Conservation (phyloP, 2,888 invertebrate genomes). For the Pandemis corylana region DNA sequence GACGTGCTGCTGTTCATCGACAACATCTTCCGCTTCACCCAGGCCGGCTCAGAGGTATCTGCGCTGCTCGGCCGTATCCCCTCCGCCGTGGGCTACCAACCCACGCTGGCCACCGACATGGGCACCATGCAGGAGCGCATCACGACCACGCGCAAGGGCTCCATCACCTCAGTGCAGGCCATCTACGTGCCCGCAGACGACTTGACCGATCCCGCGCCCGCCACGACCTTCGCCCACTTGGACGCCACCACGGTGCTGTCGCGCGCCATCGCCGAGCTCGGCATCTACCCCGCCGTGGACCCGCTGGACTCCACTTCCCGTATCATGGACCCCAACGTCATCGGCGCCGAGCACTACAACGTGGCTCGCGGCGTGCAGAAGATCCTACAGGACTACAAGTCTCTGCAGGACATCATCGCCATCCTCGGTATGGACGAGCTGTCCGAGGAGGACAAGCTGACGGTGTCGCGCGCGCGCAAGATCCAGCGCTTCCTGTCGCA, state of each 20-base stretch:
- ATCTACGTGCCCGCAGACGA: conserved; percentile 98
- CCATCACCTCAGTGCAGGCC: conserved; percentile 94
- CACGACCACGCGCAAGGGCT: conserved; percentile 96
- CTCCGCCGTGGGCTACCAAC: conserved; percentile 98
- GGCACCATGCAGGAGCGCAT: conserved; percentile 99
- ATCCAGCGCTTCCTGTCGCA: conserved; percentile 97
- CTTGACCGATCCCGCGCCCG: conserved; percentile 98
- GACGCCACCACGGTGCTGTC: conserved; percentile 98
- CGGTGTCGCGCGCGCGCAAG: conserved; percentile 96
- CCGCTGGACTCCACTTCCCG: conserved; percentile 97
- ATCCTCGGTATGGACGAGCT: conserved; percentile 94
- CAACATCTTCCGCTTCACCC: conserved; percentile 98
- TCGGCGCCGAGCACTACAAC: conserved; percentile 95
- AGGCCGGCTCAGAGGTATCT: conserved; percentile 95
- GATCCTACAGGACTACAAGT: conserved; percentile 93
- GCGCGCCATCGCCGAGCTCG: conserved; percentile 96
- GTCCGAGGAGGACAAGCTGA: conserved; percentile 97
- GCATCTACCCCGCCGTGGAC: conserved; percentile 97
- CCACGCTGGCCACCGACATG: conserved; percentile 99
- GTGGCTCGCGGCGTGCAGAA: conserved; percentile 97
- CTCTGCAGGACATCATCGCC: conserved; percentile 94
- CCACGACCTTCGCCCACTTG: conserved; percentile 98
- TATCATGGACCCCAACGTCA: conserved; percentile 97
- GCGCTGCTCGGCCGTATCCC: conserved; percentile 98
- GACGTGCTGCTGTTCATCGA: conserved; percentile 98